Evolutionary conservation across 2,797 vertebrate genomes (phyloP).

Genomic region (Protonibea diacanthus): DNA sequence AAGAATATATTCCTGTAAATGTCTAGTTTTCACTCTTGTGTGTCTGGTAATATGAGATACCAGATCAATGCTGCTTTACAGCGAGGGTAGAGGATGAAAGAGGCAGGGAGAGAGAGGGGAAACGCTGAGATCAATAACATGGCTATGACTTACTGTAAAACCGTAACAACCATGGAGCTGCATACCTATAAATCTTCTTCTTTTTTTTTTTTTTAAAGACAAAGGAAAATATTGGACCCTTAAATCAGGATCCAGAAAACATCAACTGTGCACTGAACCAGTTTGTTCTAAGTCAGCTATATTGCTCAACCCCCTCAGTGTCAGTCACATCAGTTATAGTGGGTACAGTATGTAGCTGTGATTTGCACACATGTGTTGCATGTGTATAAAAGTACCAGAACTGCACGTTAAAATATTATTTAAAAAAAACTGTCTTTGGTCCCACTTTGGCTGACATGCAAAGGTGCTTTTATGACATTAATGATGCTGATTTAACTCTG

Average conservation of each 20-base stretch:
- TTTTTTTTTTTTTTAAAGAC: background rate
- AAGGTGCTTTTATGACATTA: slow-evolving; percentile 4
- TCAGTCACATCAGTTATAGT: slow-evolving; percentile 36
- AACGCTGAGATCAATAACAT: slow-evolving; percentile 58
- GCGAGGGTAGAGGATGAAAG: background rate
- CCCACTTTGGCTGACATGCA: slow-evolving; percentile 71
- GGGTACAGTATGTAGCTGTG: slow-evolving; percentile 15
- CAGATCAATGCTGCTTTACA: slow-evolving; percentile 63
- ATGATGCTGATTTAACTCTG: slow-evolving; percentile 1
- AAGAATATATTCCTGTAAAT: slow-evolving; percentile 56
- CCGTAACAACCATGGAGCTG: slow-evolving; percentile 6
- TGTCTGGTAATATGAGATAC: slow-evolving; percentile 65
- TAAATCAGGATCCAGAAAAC: background rate
- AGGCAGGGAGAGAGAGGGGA: slow-evolving; percentile 38
- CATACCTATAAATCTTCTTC: background rate
- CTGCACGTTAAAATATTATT: slow-evolving; percentile 11
- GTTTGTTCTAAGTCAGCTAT: slow-evolving; percentile 36
- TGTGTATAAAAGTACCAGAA: slow-evolving; percentile 48
- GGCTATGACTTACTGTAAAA: slow-evolving; percentile 55
- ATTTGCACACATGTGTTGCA: slow-evolving; percentile 68
- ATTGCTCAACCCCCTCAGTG: slow-evolving; percentile 68
- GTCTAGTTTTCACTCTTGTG: slow-evolving; percentile 47
- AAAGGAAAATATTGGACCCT: background rate
- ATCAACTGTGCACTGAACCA: slow-evolving; percentile 12
- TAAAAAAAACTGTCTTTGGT: slow-evolving; percentile 34